Evolutionary conservation across 1,140 invertebrate genomes (phyloP).

Genomic region (Ooceraea biroi): DNA sequence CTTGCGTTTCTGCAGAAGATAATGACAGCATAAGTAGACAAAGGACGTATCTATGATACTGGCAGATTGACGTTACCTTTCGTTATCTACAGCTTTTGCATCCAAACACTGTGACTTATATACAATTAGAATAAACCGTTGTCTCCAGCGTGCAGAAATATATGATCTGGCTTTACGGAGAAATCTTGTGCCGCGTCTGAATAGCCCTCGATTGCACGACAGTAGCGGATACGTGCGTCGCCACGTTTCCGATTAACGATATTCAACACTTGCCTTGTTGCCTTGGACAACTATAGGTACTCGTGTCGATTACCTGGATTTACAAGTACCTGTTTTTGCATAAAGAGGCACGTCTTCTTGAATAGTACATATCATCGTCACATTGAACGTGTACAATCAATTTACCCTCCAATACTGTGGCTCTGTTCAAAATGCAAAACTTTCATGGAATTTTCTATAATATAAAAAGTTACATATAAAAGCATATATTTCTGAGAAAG

Average conservation of each 20-base stretch:
- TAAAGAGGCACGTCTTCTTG: slow-evolving; percentile 77
- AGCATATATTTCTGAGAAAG: background rate
- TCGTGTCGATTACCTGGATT: slow-evolving; percentile 78
- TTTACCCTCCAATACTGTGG: slow-evolving; percentile 55
- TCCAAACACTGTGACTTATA: slow-evolving; percentile 74
- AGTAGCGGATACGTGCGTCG: slow-evolving; percentile 62
- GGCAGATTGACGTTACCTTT: slow-evolving; percentile 17
- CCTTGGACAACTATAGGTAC: slow-evolving; percentile 75
- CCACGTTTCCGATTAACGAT: slow-evolving; percentile 78
- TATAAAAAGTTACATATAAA: slow-evolving; percentile 17
- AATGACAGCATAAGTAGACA: slow-evolving; percentile 5
- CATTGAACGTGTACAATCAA: slow-evolving; percentile 72
- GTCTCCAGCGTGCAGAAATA: slow-evolving; percentile 73
- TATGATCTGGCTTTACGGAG: slow-evolving; percentile 72
- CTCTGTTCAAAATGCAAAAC: slow-evolving; percentile 23
- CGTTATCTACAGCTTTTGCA: background rate
- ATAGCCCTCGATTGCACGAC: slow-evolving; percentile 49
- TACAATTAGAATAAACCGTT: slow-evolving; percentile 71
- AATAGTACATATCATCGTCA: slow-evolving; percentile 63
- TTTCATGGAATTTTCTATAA: slow-evolving; percentile 4
- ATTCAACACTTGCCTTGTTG: slow-evolving; percentile 75
- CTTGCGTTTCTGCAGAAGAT: slow-evolving; percentile 71
- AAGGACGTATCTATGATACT: slow-evolving; percentile 71
- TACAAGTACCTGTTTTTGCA: slow-evolving; percentile 76
- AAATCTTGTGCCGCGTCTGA: slow-evolving; percentile 68